Evolutionary conservation across 2,888 invertebrate species (phyloP).

Genomic region (Alloscopus bannaensis): DNA sequence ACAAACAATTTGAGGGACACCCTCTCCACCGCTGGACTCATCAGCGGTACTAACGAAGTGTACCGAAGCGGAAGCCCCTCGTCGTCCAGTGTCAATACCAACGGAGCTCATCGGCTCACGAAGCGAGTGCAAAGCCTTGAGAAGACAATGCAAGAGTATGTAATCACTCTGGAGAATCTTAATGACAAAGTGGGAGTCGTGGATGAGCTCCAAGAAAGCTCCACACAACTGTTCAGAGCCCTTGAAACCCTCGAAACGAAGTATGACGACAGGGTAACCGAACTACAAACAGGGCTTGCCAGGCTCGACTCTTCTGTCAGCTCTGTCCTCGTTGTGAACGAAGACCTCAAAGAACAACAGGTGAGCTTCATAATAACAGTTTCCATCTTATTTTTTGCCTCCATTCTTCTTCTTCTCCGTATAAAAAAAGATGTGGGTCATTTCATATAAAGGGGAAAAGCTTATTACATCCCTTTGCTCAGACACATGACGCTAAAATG

Average conservation of each 20-base stretch:
- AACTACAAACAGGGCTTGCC: constrained; percentile 66
- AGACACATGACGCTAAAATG: constrained; percentile 40
- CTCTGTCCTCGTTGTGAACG: constrained; percentile 50
- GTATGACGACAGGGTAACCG: constrained; percentile 68
- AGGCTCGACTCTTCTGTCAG: constrained; percentile 66
- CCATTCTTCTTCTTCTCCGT: neutral
- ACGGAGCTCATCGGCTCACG: neutral
- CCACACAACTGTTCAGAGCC: constrained; percentile 66
- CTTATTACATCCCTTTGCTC: constrained; percentile 8
- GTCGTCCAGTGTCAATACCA: neutral
- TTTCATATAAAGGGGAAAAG: no score
- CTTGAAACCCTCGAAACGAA: constrained; percentile 69
- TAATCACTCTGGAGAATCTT: constrained; percentile 59
- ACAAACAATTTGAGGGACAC: constrained; percentile 28
- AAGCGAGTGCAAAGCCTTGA: constrained; percentile 42
- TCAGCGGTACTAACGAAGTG: constrained; percentile 13
- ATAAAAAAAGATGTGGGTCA: no score
- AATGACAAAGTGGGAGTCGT: constrained; percentile 63
- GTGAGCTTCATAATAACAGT: constrained; percentile 54
- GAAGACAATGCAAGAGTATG: constrained; percentile 61
- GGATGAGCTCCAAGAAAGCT: constrained; percentile 64
- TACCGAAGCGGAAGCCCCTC: constrained; percentile 13
- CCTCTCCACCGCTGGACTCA: constrained; percentile 9
- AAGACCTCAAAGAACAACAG: constrained; percentile 71
- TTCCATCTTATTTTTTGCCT: neutral